Base-by-base conservation (phyloP, 2,888 invertebrate species). In the Diachrysia chrysitis region DNA sequence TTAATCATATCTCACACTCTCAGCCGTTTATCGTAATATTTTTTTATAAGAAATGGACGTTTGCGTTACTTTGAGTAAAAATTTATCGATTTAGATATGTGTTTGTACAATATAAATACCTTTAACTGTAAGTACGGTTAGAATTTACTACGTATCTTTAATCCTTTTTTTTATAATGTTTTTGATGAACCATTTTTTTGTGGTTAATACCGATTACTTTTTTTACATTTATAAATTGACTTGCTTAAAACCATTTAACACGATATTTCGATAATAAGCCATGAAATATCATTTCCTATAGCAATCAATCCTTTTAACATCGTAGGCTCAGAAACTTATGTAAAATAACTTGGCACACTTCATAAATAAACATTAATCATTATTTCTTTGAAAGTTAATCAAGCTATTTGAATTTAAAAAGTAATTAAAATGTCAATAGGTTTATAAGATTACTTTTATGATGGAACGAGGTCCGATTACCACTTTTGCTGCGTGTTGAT, bases 311-410 rank as follows among this genome's bases (percentile, higher is more conserved):
- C 73, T 77, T 77, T 69, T 75, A 71, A 72, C 67, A 57, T 25
- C 19, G 60, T 55, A 63, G 23, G 63, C 62, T 53, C 46, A 59
- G 14, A 64, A 75, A 75, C 55, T 73, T 62, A 61, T 69, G 25
- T 56, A 48, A 62, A 62, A 78, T 69, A 75, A 77, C 73, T 62
- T 59, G 12, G 48, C 48, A 75, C 62, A 68, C 77, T 76, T 76
- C 62, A 69, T 69, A 56, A 75, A 76, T 58, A 74, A 74, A 63
- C 69, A 79, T 68, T 66, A 79, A 75, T 73, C 81, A 81, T 59
- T 51, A 42, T 57, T 60, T 54, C 58, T 68, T 68, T 42, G 66
- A 59, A 73, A 72, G 60, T 68, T 81, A 69, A 74, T 75, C 72
- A 72, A 76, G 58, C 54, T 57, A 72, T 81, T 69, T 65, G 55